These are phyloP conservation scores for Achroia grisella DNA, from an alignment of 1,140 invertebrate species.

Conservation along the genomic window DNA sequence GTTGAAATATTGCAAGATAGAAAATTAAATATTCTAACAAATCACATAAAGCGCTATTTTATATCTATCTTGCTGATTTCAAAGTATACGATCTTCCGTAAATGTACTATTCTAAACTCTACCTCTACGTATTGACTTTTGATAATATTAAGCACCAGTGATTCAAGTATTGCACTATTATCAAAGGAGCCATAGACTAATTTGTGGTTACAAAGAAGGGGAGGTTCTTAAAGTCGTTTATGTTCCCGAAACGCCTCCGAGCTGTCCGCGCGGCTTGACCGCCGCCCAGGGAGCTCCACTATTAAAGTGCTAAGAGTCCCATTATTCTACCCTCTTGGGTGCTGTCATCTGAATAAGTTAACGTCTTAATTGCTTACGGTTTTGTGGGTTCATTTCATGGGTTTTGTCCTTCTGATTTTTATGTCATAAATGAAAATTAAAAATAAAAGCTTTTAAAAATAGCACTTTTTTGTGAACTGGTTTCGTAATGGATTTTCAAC, in stretches of 20 bases:
- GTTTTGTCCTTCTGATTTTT: too few species aligned
- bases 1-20: too few species aligned
- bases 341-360: constrained; percentile 4
- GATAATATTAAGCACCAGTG: background rate
- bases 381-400: background rate
- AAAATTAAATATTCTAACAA: too few species aligned
- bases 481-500: too few species aligned
- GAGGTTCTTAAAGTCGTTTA: background rate
- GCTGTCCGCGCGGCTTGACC: background rate
- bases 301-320: constrained; percentile 8
- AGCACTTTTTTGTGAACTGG: too few species aligned
- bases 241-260: constrained; percentile 1
- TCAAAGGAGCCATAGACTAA: background rate
- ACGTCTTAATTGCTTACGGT: constrained; percentile 5
- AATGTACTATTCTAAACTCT: too few species aligned
- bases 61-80: too few species aligned
- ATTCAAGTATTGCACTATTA: background rate
- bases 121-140: too few species aligned
- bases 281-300: background rate
- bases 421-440: too few species aligned
- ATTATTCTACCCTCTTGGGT: constrained; percentile 1
- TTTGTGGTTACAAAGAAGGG: constrained; percentile 7
- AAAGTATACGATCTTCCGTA: too few species aligned
- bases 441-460: too few species aligned
- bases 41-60: too few species aligned